Percentiles rank a stretch among this genome's conserved stretches.
Conservation (phyloP, 2,888 invertebrate genomes). For the Omphaloscelis lunosa region DNA sequence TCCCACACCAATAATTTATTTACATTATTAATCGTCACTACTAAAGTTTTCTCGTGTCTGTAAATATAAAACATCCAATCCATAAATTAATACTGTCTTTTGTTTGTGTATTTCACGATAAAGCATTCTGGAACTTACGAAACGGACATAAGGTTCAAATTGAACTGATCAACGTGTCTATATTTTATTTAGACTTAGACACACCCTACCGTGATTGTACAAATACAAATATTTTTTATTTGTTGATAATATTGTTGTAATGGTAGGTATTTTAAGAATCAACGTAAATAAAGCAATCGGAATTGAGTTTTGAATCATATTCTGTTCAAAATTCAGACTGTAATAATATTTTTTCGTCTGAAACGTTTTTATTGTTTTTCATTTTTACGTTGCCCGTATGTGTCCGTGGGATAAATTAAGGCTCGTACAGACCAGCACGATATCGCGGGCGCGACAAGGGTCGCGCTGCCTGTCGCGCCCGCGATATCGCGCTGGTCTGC, state of each 20-base stretch:
- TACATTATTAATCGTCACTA: slow-evolving; percentile 17
- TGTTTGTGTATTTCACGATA: slow-evolving; percentile 4
- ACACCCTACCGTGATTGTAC: neutral
- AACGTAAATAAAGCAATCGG: neutral
- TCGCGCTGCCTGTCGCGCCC: too few relatives aligned
- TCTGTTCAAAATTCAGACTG: neutral
- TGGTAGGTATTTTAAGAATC: neutral
- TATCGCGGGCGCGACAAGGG: too few relatives aligned
- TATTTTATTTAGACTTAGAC: slow-evolving; percentile 16
- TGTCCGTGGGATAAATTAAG: neutral
- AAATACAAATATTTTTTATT: too few relatives aligned
- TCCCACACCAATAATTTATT: slow-evolving; percentile 20
- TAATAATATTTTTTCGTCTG: neutral
- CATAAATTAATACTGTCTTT: slow-evolving; percentile 16
- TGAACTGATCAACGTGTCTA: neutral
- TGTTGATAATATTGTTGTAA: neutral
- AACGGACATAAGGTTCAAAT: slow-evolving; percentile 17
- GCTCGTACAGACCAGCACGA: too few relatives aligned
- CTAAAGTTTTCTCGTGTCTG: slow-evolving; percentile 1
- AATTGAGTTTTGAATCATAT: slow-evolving; percentile 2
- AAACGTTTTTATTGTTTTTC: neutral
- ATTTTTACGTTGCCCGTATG: neutral
- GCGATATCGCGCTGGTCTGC: too few relatives aligned
- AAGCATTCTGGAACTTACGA: slow-evolving; percentile 3
- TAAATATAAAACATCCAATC: slow-evolving; percentile 15